Evolutionary conservation across 2,888 invertebrate genomes (phyloP).

Genomic region (Melangyna quadrimaculata): DNA sequence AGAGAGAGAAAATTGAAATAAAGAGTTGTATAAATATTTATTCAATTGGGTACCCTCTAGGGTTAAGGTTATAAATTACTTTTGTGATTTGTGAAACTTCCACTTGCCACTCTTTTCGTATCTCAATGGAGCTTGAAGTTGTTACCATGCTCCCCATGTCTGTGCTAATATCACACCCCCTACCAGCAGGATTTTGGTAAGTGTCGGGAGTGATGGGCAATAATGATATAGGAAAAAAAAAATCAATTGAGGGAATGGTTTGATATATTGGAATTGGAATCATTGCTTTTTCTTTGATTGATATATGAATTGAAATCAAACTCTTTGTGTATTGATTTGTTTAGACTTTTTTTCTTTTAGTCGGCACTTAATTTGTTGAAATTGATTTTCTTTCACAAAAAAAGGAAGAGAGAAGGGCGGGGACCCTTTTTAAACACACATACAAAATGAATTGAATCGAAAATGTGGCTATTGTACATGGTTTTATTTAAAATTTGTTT

Average conservation of each 20-base stretch:
- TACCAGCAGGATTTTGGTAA: not conserved
- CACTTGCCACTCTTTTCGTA: conserved; percentile 24
- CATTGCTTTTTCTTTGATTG: conserved; percentile 2
- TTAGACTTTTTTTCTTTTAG: conserved; percentile 9
- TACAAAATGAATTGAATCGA: not conserved
- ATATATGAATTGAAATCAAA: conserved; percentile 14
- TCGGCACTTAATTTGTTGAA: not conserved
- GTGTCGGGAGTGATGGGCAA: not conserved
- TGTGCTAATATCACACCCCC: not conserved
- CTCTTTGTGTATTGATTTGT: conserved; percentile 18
- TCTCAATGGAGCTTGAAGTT: conserved; percentile 5
- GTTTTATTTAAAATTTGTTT: not conserved
- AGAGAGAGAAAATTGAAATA: conserved; percentile 20
- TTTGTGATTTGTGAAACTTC: conserved; percentile 29
- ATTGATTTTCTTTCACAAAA: not conserved
- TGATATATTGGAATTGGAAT: not conserved
- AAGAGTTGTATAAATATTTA: conserved; percentile 31
- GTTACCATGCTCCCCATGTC: not conserved
- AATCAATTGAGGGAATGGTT: conserved; percentile 17
- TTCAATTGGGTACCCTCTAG: conserved; percentile 18
- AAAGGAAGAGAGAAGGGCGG: not conserved
- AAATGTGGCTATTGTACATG: not conserved
- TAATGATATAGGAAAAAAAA: not conserved
- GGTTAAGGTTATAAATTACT: conserved; percentile 42
- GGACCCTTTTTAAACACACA: not conserved